These are phyloP conservation scores for Tenthredo distinguenda DNA, from an alignment of 2,888 invertebrate species.

Conservation along the genomic window DNA sequence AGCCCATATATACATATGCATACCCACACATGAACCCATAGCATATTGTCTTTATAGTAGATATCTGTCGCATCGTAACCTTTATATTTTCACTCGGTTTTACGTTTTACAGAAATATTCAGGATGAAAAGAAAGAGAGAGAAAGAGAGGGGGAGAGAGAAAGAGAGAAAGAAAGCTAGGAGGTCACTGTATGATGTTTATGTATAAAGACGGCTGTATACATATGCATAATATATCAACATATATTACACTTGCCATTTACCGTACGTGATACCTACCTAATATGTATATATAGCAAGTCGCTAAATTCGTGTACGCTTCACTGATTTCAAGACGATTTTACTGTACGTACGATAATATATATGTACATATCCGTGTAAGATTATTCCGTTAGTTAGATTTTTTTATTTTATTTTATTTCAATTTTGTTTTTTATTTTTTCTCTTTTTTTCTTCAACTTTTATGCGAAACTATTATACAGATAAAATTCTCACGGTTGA, in stretches of 20 bases:
- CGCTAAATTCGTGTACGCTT: constrained; percentile 3
- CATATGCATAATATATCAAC: background rate
- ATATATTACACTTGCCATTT: constrained; percentile 2
- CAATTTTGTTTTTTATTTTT: background rate
- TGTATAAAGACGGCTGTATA: background rate
- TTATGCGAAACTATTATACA: background rate
- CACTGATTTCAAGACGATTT: background rate
- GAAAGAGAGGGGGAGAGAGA: background rate
- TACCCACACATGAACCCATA: background rate
- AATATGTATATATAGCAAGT: background rate
- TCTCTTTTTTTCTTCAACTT: background rate
- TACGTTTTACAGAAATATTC: constrained; percentile 6
- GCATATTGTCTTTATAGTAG: background rate
- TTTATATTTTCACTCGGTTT: constrained; percentile 11
- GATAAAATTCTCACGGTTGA: background rate
- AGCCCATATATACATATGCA: background rate
- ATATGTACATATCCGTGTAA: background rate
- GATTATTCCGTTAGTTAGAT: background rate
- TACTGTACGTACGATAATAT: background rate
- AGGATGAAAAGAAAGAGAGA: background rate
- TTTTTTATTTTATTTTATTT: background rate
- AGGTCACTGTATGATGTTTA: background rate
- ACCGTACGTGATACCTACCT: background rate
- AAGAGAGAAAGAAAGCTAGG: background rate
- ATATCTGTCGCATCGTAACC: constrained; percentile 8